phyloP scores from a whole-genome alignment of 1,140 invertebrate species.

The Bombus cullumanus region DNA sequence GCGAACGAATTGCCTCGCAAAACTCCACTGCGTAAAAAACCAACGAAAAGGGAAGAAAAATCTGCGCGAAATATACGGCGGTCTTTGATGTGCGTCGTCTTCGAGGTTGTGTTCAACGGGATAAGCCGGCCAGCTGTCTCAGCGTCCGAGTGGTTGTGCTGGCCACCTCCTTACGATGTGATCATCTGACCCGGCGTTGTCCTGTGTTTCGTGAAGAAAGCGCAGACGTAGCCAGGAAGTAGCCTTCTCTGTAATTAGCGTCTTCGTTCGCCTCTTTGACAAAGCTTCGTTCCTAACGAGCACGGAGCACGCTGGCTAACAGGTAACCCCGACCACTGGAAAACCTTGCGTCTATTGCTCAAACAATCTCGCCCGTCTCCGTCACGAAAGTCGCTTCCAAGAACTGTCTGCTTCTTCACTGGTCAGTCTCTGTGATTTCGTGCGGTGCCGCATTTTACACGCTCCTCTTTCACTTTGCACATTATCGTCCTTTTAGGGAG shows the following conservation, averaged over 20 bases:
- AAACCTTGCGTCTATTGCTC: background rate
- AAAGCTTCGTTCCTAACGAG: conserved; percentile 57
- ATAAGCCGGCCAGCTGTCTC: conserved; percentile 52
- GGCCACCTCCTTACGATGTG: conserved; percentile 56
- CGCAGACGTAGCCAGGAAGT: conserved; percentile 64
- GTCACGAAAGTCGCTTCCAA: background rate
- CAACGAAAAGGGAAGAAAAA: background rate
- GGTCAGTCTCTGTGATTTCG: too few relatives aligned
- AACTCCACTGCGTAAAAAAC: background rate
- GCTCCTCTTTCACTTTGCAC: background rate
- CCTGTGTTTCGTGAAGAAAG: conserved; percentile 50
- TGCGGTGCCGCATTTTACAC: too few relatives aligned
- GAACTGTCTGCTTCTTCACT: background rate
- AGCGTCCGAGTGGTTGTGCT: conserved; percentile 56
- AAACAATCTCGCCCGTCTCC: background rate
- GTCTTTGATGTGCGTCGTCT: conserved; percentile 22
- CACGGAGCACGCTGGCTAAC: conserved; percentile 47
- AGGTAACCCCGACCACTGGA: conserved; percentile 47
- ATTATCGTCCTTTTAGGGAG: background rate
- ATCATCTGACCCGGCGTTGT: conserved; percentile 43
- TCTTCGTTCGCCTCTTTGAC: conserved; percentile 74
- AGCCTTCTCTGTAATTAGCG: conserved; percentile 74
- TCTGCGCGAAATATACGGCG: background rate
- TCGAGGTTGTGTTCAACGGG: background rate
- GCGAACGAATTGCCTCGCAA: too few relatives aligned